A percentile compares a stretch with the other conserved stretches of the same genome.
Evolutionary conservation across 1,140 invertebrate species (phyloP).

Genomic region (Drepana arcuata): DNA sequence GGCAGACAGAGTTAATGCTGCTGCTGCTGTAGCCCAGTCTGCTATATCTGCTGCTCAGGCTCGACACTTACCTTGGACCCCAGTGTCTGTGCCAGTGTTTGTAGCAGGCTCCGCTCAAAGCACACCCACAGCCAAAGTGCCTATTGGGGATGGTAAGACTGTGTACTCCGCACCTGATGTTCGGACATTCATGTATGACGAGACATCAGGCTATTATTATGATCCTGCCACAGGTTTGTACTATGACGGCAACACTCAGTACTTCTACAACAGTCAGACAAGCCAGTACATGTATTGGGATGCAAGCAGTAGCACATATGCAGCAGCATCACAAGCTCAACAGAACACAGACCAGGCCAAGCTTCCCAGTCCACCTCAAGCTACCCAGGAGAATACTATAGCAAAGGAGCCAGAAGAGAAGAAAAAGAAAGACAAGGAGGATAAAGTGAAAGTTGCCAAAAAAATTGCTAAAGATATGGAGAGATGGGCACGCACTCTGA

Average conservation of each 20-base stretch:
- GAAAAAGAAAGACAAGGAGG: slow-evolving; percentile 80
- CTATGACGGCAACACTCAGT: slow-evolving; percentile 95
- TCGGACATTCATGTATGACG: slow-evolving; percentile 94
- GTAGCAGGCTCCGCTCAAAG: slow-evolving; percentile 63
- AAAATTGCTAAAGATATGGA: slow-evolving; percentile 98
- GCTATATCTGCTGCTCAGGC: slow-evolving; percentile 87
- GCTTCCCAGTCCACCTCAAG: slow-evolving; percentile 33
- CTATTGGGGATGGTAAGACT: slow-evolving; percentile 57
- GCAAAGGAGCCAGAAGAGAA: slow-evolving; percentile 57
- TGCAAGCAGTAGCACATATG: slow-evolving; percentile 83
- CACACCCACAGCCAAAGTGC: slow-evolving; percentile 59
- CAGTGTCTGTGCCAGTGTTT: slow-evolving; percentile 64
- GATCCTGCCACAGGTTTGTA: slow-evolving; percentile 94
- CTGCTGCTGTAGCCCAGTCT: slow-evolving; percentile 90
- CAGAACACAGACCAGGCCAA: slow-evolving; percentile 57
- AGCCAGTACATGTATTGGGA: slow-evolving; percentile 98
- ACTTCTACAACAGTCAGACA: slow-evolving; percentile 92
- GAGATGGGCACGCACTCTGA: slow-evolving; percentile 96
- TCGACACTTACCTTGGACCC: slow-evolving; percentile 54
- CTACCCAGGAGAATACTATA: slow-evolving; percentile 30
- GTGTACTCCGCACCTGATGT: slow-evolving; percentile 83
- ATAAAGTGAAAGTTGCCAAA: slow-evolving; percentile 97
- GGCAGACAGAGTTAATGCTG: slow-evolving; percentile 79
- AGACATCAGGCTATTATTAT: slow-evolving; percentile 96
- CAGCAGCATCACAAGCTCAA: slow-evolving; percentile 77